These are phyloP conservation scores for Scylla paramamosain DNA, from an alignment of 1,140 invertebrate genomes.

Conservation along the genomic window DNA sequence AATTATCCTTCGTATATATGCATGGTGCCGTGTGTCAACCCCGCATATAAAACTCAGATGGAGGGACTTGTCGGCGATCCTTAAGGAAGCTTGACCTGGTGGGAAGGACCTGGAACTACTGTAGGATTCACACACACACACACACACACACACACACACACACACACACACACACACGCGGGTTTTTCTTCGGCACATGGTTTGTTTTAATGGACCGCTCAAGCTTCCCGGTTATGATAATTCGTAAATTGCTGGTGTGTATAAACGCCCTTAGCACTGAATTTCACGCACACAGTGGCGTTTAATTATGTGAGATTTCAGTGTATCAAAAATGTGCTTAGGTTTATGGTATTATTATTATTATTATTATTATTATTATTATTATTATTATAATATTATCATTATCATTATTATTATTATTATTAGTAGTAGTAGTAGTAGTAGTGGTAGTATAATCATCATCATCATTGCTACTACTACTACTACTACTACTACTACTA, in stretches of 20 bases:
- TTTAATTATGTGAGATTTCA: slow-evolving; percentile 5
- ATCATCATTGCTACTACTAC: neutral
- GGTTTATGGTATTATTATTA: neutral
- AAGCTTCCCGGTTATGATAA: neutral
- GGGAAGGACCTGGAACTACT: neutral
- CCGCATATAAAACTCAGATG: neutral
- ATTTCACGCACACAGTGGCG: neutral
- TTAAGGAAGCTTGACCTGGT: neutral
- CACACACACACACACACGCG: slow-evolving; percentile 6
- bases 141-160: slow-evolving; percentile 51
- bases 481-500: too few relatives aligned
- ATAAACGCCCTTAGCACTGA: neutral
- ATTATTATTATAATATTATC: neutral
- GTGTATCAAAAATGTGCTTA: neutral
- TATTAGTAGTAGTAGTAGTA: neutral
- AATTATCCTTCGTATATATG: slow-evolving; percentile 5
- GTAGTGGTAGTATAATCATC: neutral
- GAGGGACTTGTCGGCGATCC: neutral
- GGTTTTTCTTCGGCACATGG: neutral
- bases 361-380: slow-evolving; percentile 12
- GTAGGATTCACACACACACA: slow-evolving; percentile 26
- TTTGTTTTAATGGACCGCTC: neutral
- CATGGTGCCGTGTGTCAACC: neutral
- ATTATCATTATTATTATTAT: neutral
- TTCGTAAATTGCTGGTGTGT: neutral